Evolutionary conservation across 2,888 invertebrate genomes (phyloP).

Genomic region (Buathra laborator): DNA sequence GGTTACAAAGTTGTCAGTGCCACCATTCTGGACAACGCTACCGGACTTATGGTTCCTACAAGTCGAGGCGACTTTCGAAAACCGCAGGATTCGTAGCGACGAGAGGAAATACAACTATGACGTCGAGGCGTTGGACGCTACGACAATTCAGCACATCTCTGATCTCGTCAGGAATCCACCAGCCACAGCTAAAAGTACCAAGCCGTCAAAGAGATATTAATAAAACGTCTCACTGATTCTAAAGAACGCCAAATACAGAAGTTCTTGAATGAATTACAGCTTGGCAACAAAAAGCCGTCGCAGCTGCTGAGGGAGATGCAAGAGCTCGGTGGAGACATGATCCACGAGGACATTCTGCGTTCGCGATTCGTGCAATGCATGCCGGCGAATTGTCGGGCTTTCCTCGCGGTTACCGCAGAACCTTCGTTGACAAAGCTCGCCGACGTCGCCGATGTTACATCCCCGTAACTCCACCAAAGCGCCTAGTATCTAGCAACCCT

Average conservation of each 20-base stretch:
- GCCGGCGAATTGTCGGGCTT: constrained; percentile 31
- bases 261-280: constrained; percentile 61
- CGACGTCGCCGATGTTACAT: constrained; percentile 48
- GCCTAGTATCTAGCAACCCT: no score
- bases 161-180: not conserved
- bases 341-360: constrained; percentile 66
- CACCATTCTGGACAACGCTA: constrained; percentile 55
- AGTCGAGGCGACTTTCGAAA: constrained; percentile 16
- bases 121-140: not conserved
- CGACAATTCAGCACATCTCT: constrained; percentile 25
- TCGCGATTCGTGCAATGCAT: constrained; percentile 59
- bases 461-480: no score
- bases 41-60: constrained; percentile 60
- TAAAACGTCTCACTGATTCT: constrained; percentile 61
- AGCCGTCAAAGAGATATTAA: constrained; percentile 49
- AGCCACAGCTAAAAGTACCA: not conserved
- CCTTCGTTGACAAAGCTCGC: constrained; percentile 46
- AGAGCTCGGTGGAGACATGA: constrained; percentile 47
- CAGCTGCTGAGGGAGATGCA: constrained; percentile 66
- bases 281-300: constrained; percentile 63
- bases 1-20: constrained; percentile 25
- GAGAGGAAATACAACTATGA: not conserved
- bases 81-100: not conserved
- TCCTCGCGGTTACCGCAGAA: constrained; percentile 27
- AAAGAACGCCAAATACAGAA: constrained; percentile 50